Percentiles rank a stretch among this genome's conserved stretches.
phyloP scores from a whole-genome alignment of 1,140 invertebrate genomes.

The Drosophila ficusphila region DNA sequence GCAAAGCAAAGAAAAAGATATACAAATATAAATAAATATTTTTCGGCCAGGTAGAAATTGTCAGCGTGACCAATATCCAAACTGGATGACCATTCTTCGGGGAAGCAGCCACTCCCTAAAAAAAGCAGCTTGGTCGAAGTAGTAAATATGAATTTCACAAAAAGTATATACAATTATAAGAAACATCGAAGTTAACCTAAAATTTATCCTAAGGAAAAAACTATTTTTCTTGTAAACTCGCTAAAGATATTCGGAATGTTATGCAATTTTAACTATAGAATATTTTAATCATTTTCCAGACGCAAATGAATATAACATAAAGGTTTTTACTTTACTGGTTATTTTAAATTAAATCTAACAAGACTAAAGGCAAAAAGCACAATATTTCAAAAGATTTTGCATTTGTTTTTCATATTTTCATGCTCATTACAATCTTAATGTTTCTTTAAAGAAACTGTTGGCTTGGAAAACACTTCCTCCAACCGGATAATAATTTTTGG shows the following conservation, averaged over 20 bases:
- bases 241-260: too few species aligned
- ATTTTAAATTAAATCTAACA: too few species aligned
- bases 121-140: neutral
- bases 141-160: neutral
- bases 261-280: neutral
- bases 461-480: neutral
- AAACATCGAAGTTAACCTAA: too few species aligned
- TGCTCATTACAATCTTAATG: too few species aligned
- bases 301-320: too few species aligned
- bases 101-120: constrained; percentile 29
- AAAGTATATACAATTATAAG: neutral
- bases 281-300: neutral
- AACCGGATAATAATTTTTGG: constrained; percentile 6
- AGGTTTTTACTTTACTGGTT: too few species aligned
- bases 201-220: too few species aligned
- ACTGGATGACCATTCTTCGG: constrained; percentile 61
- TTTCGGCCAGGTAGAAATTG: constrained; percentile 67
- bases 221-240: too few species aligned
- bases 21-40: constrained; percentile 32
- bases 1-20: constrained; percentile 37
- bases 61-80: constrained; percentile 31
- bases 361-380: too few species aligned
- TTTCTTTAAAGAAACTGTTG: neutral
- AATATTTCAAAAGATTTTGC: too few species aligned
- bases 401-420: too few species aligned